Base-by-base conservation (phyloP, 2,888 invertebrate species). In the Imbricaverruca yamaguchii region DNA sequence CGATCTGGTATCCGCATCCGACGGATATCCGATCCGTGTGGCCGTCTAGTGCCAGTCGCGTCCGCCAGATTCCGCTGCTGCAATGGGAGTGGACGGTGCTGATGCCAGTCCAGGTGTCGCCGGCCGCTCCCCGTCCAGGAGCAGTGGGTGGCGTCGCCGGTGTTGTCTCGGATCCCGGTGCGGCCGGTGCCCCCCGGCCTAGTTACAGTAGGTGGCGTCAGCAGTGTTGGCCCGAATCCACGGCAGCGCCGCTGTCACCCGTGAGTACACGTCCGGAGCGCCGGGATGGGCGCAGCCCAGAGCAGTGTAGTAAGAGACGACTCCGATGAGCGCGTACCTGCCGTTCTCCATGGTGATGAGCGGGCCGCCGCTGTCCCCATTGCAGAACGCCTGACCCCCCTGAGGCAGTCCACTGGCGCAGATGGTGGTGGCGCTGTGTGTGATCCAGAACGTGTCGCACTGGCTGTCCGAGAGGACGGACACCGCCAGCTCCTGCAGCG, bases 291-390 rank as follows among this genome's bases (percentile, higher is more conserved):
- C 67, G 55, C 80, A 80, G 12, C 18, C 23, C 7, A 21, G 39
- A 9, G 23, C 77, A 39, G 39, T 3, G 39, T 3, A 39, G 23
- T n/a, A 80, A 10, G 78, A 79, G 1, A 79, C 80, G 23, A 65
- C 79, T 11, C 65, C 80, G 18, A 69, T 69, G 25, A 80, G 25
- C 2, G 69, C 18, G 23, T 79, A 65, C 78, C 55, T 39, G 78
- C 80, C 67, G 25, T 13, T 79, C 69, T 80, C 80, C 15, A 80
- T 11, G 39, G 80, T 79, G 53, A 80, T 25, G 25, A 80, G 55
- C 25, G 80, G 80, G 9, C 80, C 80, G 21, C 80, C 80, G 25
- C 59, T 59, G 55, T 80, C 80, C 8, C 80, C 80, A 0, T 4
- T 8, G 53, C 80, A 80, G 9, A 65, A 79, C 53, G 80, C 12